phyloP scores from a whole-genome alignment of 2,113 vertebrate species.

The Hypanus sabinus region DNA sequence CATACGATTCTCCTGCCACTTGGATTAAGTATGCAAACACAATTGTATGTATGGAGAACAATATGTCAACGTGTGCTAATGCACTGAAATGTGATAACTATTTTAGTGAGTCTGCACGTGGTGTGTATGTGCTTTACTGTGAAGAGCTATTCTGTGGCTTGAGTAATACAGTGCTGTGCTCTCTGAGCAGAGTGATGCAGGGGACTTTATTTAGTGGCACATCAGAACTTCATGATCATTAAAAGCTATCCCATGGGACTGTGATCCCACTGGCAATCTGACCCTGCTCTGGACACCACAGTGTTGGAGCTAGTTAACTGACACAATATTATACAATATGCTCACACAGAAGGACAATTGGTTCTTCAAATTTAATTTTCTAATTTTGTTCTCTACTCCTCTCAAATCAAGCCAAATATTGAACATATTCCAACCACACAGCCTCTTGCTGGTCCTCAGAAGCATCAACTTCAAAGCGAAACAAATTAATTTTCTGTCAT shows the following conservation, averaged over 20 bases:
- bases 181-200: background rate
- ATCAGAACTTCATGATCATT: background rate
- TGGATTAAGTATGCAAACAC: too few relatives aligned
- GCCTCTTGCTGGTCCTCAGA: background rate
- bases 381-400: background rate
- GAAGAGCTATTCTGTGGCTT: background rate
- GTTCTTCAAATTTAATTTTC: conserved; percentile 6
- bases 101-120: too few relatives aligned
- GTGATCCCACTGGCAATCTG: background rate
- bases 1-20: too few relatives aligned
- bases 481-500: conserved; percentile 14
- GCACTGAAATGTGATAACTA: too few relatives aligned
- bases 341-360: background rate
- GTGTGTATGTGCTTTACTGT: too few relatives aligned
- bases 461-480: background rate
- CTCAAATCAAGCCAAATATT: background rate
- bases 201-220: background rate
- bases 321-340: background rate
- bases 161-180: background rate
- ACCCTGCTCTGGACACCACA: too few relatives aligned
- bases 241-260: background rate
- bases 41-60: too few relatives aligned
- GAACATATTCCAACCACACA: background rate
- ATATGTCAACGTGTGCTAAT: too few relatives aligned
- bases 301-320: background rate